A percentile compares a stretch with the other conserved stretches of the same genome.
Conservation (phyloP, 2,888 invertebrate species). For the Hololepta plana region DNA sequence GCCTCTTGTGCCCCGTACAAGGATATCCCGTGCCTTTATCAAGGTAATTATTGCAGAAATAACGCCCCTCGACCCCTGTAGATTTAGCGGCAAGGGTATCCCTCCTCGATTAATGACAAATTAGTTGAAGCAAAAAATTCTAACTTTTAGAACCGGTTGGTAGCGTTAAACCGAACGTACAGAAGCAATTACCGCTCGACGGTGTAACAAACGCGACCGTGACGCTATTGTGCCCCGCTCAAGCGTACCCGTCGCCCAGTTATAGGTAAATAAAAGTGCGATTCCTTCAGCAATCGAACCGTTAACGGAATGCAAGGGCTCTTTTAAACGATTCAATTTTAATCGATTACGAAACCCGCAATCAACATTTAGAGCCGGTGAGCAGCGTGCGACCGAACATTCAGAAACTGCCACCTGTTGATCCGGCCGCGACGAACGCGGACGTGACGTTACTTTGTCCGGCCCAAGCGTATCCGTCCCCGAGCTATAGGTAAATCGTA, state of each 20-base stretch:
- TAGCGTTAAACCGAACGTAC: slow-evolving; percentile 28
- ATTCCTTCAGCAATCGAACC: too few relatives aligned
- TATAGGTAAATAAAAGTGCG: slow-evolving; percentile 17
- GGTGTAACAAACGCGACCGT: slow-evolving; percentile 17
- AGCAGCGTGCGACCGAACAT: slow-evolving; percentile 31
- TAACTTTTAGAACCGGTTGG: slow-evolving; percentile 38
- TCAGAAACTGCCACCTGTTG: slow-evolving; percentile 35
- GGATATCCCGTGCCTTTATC: slow-evolving; percentile 36
- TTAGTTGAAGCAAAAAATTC: too few relatives aligned
- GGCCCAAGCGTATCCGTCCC: slow-evolving; percentile 34
- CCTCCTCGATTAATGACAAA: too few relatives aligned
- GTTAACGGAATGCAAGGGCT: too few relatives aligned
- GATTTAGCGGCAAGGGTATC: slow-evolving; percentile 2
- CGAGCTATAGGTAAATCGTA: slow-evolving; percentile 25
- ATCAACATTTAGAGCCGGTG: slow-evolving; percentile 27
- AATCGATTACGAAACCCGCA: not conserved
- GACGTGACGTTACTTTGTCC: slow-evolving; percentile 30
- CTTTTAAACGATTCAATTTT: too few relatives aligned
- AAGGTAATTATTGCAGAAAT: slow-evolving; percentile 6
- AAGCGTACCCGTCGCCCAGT: slow-evolving; percentile 41
- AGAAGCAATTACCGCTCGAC: slow-evolving; percentile 37
- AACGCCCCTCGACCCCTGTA: too few relatives aligned
- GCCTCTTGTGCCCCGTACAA: slow-evolving; percentile 46
- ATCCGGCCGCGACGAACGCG: slow-evolving; percentile 13
- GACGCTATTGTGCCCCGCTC: slow-evolving; percentile 33